phyloP scores from a whole-genome alignment of 1,140 invertebrate species.

The Tetragnatha versicolor region DNA sequence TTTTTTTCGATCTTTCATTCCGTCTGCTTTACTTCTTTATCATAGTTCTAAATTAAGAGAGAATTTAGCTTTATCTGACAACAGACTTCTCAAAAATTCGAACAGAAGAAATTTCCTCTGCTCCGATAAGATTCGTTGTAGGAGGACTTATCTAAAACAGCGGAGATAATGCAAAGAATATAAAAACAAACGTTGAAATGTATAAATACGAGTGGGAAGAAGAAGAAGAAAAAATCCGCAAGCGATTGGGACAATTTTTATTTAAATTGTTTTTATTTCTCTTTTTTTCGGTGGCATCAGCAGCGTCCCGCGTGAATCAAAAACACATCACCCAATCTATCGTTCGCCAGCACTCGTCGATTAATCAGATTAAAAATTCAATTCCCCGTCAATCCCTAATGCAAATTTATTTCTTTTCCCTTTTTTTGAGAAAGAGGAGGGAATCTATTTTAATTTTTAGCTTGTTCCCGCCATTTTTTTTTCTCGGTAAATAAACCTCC shows the following conservation, averaged over 20 bases:
- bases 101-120: conserved; percentile 47
- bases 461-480: conserved; percentile 6
- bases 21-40: conserved; percentile 30
- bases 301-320: conserved; percentile 53
- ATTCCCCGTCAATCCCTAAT: conserved; percentile 55
- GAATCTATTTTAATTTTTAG: conserved; percentile 38
- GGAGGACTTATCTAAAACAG: conserved; percentile 36
- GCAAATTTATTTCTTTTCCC: conserved; percentile 54
- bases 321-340: conserved; percentile 52
- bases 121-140: conserved; percentile 40
- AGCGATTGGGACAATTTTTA: conserved; percentile 48
- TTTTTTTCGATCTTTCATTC: conserved; percentile 1
- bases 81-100: conserved; percentile 22
- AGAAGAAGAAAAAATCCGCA: conserved; percentile 1
- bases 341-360: conserved; percentile 47
- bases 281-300: conserved; percentile 7
- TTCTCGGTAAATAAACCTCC: too few species aligned
- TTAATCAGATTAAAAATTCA: conserved; percentile 56
- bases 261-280: conserved; percentile 32
- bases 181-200: background rate
- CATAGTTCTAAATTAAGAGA: conserved; percentile 50
- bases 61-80: conserved; percentile 47
- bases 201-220: conserved; percentile 43
- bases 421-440: background rate
- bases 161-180: background rate